Percentiles rank a stretch among this genome's conserved stretches.
These are phyloP conservation scores for Spinibarbus caldwelli DNA, from an alignment of 2,797 vertebrate species.

Conservation along the genomic window DNA sequence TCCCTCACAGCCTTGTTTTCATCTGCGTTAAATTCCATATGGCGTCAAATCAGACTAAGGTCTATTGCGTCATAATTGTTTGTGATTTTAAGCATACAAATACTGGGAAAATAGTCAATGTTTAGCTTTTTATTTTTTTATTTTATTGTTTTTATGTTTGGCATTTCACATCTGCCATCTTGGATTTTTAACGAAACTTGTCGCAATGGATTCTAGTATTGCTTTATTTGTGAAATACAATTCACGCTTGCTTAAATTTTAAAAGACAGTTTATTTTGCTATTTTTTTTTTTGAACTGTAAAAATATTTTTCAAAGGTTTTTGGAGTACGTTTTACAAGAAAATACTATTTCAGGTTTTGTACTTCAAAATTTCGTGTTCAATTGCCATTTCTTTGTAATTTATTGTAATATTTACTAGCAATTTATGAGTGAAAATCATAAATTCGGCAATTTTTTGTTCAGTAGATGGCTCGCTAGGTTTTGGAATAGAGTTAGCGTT, in stretches of 20 bases:
- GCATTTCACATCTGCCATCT: rapidly evolving
- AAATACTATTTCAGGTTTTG: not conserved
- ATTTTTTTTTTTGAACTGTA: not conserved
- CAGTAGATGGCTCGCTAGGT: not conserved
- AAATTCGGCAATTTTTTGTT: not conserved
- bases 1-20: no score
- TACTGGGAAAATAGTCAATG: not conserved
- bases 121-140: no score
- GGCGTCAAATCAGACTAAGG: not conserved
- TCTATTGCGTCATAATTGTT: not conserved
- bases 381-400: not conserved
- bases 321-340: not conserved
- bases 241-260: not conserved
- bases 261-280: not conserved
- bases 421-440: not conserved
- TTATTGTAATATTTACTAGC: not conserved
- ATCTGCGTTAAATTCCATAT: not conserved
- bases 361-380: not conserved
- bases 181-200: not conserved
- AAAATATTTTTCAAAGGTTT: not conserved
- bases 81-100: not conserved
- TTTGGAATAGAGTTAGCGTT: not conserved
- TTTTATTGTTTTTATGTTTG: not conserved
- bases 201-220: not conserved
- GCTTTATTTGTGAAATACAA: not conserved